Percentiles rank a stretch among this genome's conserved stretches.
Conservation (phyloP, 2,113 vertebrate species). For the Scophthalmus maximus region DNA sequence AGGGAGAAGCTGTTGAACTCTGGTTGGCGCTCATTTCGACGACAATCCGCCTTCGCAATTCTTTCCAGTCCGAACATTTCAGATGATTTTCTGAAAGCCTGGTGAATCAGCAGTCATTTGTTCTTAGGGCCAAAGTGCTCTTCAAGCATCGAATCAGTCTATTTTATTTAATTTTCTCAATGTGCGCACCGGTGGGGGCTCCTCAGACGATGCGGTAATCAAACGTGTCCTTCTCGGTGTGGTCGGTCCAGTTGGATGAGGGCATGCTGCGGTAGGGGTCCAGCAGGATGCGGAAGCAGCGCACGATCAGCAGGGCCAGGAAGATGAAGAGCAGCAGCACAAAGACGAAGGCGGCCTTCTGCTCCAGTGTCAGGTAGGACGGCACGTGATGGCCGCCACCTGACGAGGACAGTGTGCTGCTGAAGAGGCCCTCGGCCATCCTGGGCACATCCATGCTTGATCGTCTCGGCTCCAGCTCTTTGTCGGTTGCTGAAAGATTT, state of each 20-base stretch:
- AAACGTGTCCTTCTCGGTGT: conserved; percentile 88
- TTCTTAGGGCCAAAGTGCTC: conserved; percentile 27
- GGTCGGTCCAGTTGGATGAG: conserved; percentile 88
- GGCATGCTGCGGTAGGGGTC: conserved; percentile 90
- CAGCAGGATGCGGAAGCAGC: conserved; percentile 88
- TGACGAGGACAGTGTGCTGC: conserved; percentile 84
- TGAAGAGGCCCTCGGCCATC: conserved; percentile 84
- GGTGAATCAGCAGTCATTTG: conserved; percentile 56
- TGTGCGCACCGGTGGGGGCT: background rate
- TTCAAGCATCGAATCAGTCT: conserved; percentile 18
- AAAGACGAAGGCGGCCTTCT: conserved; percentile 87
- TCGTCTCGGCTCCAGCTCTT: conserved; percentile 76
- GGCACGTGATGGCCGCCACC: conserved; percentile 81
- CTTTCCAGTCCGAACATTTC: conserved; percentile 30
- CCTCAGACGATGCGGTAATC: conserved; percentile 87
- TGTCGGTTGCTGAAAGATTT: conserved; percentile 45
- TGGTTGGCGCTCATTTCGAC: no score
- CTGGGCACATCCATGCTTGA: conserved; percentile 80
- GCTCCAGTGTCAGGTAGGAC: conserved; percentile 84
- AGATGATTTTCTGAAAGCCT: conserved; percentile 21
- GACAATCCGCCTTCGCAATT: background rate
- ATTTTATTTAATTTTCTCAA: background rate
- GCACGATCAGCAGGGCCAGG: conserved; percentile 87
- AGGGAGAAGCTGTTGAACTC: conserved; percentile 68
- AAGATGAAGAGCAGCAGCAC: conserved; percentile 88